Base-by-base conservation (phyloP, 1,140 invertebrate species). In the Rhysida immarginata region DNA sequence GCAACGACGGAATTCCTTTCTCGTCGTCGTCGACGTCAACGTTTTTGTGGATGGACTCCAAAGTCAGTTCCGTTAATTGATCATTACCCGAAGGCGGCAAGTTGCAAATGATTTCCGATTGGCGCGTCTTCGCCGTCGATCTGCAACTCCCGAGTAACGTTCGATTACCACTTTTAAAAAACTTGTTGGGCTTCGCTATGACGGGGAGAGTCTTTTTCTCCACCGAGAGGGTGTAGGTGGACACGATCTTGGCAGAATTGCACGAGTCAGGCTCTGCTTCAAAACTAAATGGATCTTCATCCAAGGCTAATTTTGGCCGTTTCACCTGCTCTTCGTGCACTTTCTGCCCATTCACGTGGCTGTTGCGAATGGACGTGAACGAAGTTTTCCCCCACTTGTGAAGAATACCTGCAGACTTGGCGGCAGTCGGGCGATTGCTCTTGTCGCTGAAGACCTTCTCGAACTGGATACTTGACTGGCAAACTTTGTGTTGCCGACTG, bases 301-400 rank as follows among this genome's bases (percentile, higher is more conserved):
- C 49, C 8, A 18, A 13, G 5, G 8, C 44, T 25, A 51, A 27
- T 27, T 51, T 51, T 16, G 49, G 49, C 5, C 26, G 23, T 21
- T 51, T 51, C 23, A 51, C 23, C 16, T 26, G 5, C 26, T 51
- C 49, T 27, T 25, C 49, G 3, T 25, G 3, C 23, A 58, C 53
- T 27, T 49, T 55, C 2, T 26, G 27, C 16, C 57, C 57, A 27
- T 49, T 49, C 11, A 48, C 3, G 1, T 45, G 57, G 16, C 79
- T 76, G 64, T 83, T 88, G 63, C 89, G 76, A 55, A 89, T 84
- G 1, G 87, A 91, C 35, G 89, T 92, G 70, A 91, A 93, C 45
- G 87, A 89, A 59, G 88, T 91, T 68, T 89, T 87, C 61, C 89
- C 89, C 87, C 88, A 94, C 76, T 89, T 87, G 62, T 87, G 87